Conservation (phyloP, 1,140 invertebrate genomes). For the Apis cerana region DNA sequence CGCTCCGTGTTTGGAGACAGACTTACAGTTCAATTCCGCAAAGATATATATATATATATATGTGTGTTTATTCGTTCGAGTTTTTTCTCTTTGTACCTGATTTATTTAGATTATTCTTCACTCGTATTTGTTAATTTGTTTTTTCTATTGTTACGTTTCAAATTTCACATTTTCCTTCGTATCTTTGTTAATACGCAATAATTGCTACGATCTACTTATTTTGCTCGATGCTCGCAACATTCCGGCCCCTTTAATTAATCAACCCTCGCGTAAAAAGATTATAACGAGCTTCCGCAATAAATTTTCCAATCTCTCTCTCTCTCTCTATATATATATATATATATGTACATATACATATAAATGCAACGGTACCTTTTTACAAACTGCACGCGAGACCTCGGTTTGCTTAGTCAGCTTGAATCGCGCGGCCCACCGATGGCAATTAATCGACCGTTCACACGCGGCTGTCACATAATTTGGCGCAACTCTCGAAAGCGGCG, state of each 20-base stretch:
- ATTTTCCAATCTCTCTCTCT: neutral
- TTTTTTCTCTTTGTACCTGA: too few relatives aligned
- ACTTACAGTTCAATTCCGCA: too few relatives aligned
- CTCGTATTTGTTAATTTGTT: too few relatives aligned
- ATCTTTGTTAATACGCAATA: neutral
- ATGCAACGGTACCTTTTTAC: slow-evolving; percentile 18
- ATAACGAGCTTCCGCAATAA: neutral
- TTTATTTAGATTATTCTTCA: neutral
- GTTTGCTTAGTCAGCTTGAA: neutral
- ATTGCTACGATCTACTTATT: neutral
- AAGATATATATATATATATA: too few relatives aligned
- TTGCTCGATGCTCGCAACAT: neutral
- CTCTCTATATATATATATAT: too few relatives aligned
- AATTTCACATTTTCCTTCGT: too few relatives aligned
- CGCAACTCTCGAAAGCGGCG: slow-evolving; percentile 22
- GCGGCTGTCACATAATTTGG: slow-evolving; percentile 40
- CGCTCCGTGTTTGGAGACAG: neutral
- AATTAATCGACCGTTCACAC: slow-evolving; percentile 41
- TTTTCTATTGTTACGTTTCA: neutral
- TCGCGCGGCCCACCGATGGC: neutral
- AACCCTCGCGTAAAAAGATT: neutral
- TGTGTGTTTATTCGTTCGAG: too few relatives aligned
- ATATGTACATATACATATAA: too few relatives aligned
- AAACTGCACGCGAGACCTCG: neutral
- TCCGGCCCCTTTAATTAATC: neutral